phyloP scores from a whole-genome alignment of 2,113 vertebrate species.

The Heterochromis multidens region DNA sequence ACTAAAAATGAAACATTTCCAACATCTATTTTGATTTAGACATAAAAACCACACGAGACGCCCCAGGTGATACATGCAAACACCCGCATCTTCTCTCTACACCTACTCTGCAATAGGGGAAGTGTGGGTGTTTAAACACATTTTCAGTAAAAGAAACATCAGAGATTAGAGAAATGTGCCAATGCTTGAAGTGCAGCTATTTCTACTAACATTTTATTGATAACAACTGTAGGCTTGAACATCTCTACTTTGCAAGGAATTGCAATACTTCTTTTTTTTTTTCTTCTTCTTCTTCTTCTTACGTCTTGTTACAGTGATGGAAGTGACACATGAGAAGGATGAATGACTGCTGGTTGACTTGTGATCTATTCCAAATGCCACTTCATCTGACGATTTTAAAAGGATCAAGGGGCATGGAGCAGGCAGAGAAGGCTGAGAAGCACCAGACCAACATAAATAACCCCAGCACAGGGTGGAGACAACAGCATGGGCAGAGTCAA shows the following conservation, averaged over 20 bases:
- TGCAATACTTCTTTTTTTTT: neutral
- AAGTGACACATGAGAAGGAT: conserved; percentile 17
- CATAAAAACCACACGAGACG: conserved; percentile 33
- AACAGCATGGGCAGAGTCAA: neutral
- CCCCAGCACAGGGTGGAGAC: neutral
- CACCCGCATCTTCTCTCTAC: conserved; percentile 26
- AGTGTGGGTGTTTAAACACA: conserved; percentile 42
- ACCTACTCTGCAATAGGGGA: conserved; percentile 6
- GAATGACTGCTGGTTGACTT: conserved; percentile 34
- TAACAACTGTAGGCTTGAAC: conserved; percentile 5
- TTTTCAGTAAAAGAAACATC: conserved; percentile 18
- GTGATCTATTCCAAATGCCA: conserved; percentile 42
- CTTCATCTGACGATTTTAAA: conserved; percentile 35
- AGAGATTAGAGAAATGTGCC: conserved; percentile 31
- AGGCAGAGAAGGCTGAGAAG: conserved; percentile 27
- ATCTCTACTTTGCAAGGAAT: neutral
- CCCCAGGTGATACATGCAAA: conserved; percentile 47
- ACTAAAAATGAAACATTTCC: conserved; percentile 25
- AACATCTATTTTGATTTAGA: conserved; percentile 39
- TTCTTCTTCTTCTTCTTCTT: neutral
- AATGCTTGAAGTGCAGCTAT: conserved; percentile 34
- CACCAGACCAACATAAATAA: conserved; percentile 18
- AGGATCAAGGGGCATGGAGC: conserved; percentile 26
- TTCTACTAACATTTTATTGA: conserved; percentile 34
- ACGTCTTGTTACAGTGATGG: conserved; percentile 10